phyloP scores from a whole-genome alignment of 1,140 invertebrate genomes.

The Sitophilus oryzae region DNA sequence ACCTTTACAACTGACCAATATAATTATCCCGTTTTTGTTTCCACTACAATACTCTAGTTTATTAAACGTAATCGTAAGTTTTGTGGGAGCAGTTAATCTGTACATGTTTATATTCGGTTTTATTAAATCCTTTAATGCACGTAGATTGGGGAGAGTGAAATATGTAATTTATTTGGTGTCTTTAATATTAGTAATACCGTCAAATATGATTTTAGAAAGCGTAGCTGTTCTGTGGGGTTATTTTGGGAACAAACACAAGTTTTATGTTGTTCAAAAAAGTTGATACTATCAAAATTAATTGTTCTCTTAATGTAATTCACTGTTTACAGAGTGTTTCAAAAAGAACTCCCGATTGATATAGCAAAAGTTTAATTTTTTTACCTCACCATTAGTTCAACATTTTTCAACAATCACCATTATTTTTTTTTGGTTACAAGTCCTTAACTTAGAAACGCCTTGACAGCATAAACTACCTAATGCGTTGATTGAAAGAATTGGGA shows the following conservation, averaged over 20 bases:
- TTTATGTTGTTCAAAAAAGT: constrained; percentile 94
- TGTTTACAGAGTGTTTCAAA: too few species aligned
- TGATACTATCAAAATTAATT: too few species aligned
- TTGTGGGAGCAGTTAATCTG: constrained; percentile 85
- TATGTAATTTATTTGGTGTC: constrained; percentile 77
- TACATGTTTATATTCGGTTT: constrained; percentile 97
- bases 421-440: too few species aligned
- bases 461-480: too few species aligned
- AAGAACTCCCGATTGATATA: too few species aligned
- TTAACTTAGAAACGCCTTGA: too few species aligned
- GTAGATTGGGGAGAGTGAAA: constrained; percentile 72
- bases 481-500: too few species aligned
- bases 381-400: too few species aligned
- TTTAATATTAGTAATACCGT: constrained; percentile 80
- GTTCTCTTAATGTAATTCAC: too few species aligned
- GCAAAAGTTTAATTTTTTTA: too few species aligned
- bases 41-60: constrained; percentile 79
- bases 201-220: constrained; percentile 91
- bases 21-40: constrained; percentile 69
- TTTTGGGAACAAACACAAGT: constrained; percentile 87
- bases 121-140: constrained; percentile 86
- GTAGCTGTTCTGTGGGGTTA: constrained; percentile 88
- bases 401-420: too few species aligned
- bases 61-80: constrained; percentile 80
- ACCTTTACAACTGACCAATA: constrained; percentile 85